Conservation (phyloP, 2,888 invertebrate genomes). For the Seira sanloemensis region DNA sequence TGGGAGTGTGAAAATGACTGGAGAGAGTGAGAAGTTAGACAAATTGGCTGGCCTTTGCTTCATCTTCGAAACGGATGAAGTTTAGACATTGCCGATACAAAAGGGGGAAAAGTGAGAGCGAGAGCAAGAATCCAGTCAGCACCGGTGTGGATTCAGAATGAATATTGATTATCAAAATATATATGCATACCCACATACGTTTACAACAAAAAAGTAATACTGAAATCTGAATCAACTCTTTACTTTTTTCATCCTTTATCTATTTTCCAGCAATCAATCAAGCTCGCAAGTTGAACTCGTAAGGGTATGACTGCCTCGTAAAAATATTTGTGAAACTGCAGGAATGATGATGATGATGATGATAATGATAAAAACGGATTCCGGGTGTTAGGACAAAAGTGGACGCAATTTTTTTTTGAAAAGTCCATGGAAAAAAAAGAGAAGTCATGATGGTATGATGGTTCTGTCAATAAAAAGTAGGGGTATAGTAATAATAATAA, state of each 20-base stretch:
- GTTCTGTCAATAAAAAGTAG: not conserved
- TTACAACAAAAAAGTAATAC: not conserved
- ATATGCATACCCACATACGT: not conserved
- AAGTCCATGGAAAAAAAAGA: not conserved
- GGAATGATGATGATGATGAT: not conserved
- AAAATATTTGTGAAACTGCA: no score
- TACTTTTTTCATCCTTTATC: not conserved
- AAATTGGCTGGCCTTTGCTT: not conserved
- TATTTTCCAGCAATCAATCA: not conserved
- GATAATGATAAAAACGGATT: not conserved
- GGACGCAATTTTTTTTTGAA: no score
- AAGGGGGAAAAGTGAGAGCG: not conserved
- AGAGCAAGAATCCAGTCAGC: not conserved
- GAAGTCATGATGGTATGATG: not conserved
- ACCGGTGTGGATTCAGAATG: not conserved
- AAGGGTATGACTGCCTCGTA: no score
- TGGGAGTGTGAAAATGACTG: not conserved
- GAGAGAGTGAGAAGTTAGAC: not conserved
- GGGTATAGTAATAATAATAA: no score
- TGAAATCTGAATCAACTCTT: no score
- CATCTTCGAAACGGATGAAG: not conserved
- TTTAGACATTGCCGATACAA: no score
- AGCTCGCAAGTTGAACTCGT: no score
- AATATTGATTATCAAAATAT: not conserved
- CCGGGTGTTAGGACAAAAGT: not conserved